phyloP scores from a whole-genome alignment of 1,140 invertebrate genomes.

The Paracyclopina nana region DNA sequence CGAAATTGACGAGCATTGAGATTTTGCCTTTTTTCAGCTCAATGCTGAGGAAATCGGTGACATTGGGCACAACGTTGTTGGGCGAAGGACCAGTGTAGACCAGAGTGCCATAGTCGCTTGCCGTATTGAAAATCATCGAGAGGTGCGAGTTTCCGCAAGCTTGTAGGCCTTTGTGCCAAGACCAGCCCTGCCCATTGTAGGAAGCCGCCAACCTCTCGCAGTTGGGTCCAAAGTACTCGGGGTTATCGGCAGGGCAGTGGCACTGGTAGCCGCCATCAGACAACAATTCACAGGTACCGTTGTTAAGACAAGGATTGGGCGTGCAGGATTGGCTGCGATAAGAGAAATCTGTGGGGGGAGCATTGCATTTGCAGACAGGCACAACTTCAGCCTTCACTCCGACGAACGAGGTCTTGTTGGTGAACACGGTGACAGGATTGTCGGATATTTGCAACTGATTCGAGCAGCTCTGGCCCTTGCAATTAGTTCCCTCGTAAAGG shows the following conservation, averaged over 20 bases:
- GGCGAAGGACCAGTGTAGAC: slow-evolving; percentile 17
- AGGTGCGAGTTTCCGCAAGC: slow-evolving; percentile 16
- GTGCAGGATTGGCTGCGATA: background rate
- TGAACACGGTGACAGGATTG: slow-evolving; percentile 54
- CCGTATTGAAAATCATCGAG: slow-evolving; percentile 15
- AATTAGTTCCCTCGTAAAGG: slow-evolving; percentile 25
- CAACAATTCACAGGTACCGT: slow-evolving; percentile 3
- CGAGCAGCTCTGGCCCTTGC: slow-evolving; percentile 45
- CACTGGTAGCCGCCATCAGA: slow-evolving; percentile 1
- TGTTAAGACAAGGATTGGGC: slow-evolving; percentile 11
- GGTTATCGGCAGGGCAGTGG: slow-evolving; percentile 15
- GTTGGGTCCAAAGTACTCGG: slow-evolving; percentile 20
- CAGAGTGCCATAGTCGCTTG: slow-evolving; percentile 5
- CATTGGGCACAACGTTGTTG: slow-evolving; percentile 9
- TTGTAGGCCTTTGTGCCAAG: slow-evolving; percentile 11
- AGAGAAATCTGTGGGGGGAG: background rate
- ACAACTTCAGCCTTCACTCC: slow-evolving; percentile 58
- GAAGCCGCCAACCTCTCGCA: slow-evolving; percentile 24
- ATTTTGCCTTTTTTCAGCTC: slow-evolving; percentile 12
- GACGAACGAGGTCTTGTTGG: slow-evolving; percentile 70
- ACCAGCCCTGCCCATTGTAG: slow-evolving; percentile 16
- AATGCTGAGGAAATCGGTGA: slow-evolving; percentile 16
- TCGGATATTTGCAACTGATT: slow-evolving; percentile 46
- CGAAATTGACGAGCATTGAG: slow-evolving; percentile 14
- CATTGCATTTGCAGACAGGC: slow-evolving; percentile 37